These are phyloP conservation scores for Melikaiella ostensackeni DNA, from an alignment of 2,888 invertebrate genomes.

Conservation along the genomic window DNA sequence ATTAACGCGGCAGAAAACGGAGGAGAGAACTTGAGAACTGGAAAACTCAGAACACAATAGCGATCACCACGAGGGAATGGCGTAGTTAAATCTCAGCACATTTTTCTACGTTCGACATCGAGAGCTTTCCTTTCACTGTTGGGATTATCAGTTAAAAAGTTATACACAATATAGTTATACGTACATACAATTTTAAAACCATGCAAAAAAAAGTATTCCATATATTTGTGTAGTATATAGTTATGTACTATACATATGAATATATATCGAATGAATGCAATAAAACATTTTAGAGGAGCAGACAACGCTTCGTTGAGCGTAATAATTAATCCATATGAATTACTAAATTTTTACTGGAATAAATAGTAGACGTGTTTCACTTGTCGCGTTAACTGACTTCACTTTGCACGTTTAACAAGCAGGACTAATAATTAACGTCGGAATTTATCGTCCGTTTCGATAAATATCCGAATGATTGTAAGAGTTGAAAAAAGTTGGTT, in stretches of 20 bases:
- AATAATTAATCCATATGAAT: slow-evolving; percentile 22
- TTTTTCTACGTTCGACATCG: slow-evolving; percentile 1
- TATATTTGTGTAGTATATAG: neutral
- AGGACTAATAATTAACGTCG: slow-evolving; percentile 20
- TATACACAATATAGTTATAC: neutral
- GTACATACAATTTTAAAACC: neutral
- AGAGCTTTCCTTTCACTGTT: slow-evolving; percentile 1
- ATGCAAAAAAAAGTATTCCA: too few species aligned
- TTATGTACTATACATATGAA: neutral
- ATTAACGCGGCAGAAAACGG: slow-evolving; percentile 7
- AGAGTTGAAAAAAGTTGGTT: slow-evolving; percentile 12
- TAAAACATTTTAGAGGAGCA: neutral
- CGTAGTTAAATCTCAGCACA: slow-evolving; percentile 1
- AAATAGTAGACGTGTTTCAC: neutral
- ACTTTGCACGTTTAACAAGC: slow-evolving; percentile 29
- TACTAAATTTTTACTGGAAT: slow-evolving; percentile 12
- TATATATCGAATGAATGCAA: too few species aligned
- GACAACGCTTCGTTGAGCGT: slow-evolving; percentile 16
- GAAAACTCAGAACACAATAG: slow-evolving; percentile 9
- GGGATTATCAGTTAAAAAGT: neutral
- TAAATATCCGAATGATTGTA: slow-evolving; percentile 28
- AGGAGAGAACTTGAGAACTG: slow-evolving; percentile 3
- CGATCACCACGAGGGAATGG: neutral
- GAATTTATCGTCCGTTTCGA: slow-evolving; percentile 27
- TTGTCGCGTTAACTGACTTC: neutral